Evolutionary conservation across 2,113 vertebrate species (phyloP).

Genomic region (Rana temporaria): DNA sequence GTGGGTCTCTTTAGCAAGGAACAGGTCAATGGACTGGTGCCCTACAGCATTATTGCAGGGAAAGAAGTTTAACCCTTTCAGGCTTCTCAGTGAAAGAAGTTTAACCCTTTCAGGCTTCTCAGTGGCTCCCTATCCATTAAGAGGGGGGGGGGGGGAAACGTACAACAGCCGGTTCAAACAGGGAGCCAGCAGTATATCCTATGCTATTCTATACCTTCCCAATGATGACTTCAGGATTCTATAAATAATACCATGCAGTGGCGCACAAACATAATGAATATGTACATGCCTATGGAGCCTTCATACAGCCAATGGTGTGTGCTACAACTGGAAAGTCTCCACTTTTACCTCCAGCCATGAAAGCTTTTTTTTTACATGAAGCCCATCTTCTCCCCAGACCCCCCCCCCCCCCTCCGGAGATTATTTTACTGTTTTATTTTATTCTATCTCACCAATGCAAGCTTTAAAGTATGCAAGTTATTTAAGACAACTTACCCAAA

Average conservation of each 20-base stretch:
- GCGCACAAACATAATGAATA: conserved; percentile 32
- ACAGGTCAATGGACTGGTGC: conserved; percentile 56
- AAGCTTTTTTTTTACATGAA: not conserved
- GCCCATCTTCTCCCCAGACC: not conserved
- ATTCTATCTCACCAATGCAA: not conserved
- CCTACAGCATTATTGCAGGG: conserved; percentile 56
- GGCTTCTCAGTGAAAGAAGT: conserved; percentile 8
- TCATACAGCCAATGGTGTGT: not conserved
- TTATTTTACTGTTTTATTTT: not conserved
- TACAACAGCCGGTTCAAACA: not conserved
- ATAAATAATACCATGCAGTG: conserved; percentile 27
- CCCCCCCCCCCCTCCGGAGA: not conserved
- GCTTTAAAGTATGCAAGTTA: not conserved
- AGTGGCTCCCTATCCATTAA: too few species aligned
- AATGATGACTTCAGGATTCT: conserved; percentile 24
- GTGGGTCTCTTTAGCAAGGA: conserved; percentile 57
- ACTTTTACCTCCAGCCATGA: conserved; percentile 20
- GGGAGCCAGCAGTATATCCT: not conserved
- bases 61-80: conserved; percentile 53
- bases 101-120: conserved; percentile 44
- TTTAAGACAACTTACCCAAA: conserved; percentile 40
- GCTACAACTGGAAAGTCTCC: not conserved
- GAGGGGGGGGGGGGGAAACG: too few species aligned
- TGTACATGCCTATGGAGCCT: not conserved
- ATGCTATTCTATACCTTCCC: conserved; percentile 10